These are phyloP conservation scores for Hemichromis elongatus DNA, from an alignment of 2,113 vertebrate species.

Conservation along the genomic window DNA sequence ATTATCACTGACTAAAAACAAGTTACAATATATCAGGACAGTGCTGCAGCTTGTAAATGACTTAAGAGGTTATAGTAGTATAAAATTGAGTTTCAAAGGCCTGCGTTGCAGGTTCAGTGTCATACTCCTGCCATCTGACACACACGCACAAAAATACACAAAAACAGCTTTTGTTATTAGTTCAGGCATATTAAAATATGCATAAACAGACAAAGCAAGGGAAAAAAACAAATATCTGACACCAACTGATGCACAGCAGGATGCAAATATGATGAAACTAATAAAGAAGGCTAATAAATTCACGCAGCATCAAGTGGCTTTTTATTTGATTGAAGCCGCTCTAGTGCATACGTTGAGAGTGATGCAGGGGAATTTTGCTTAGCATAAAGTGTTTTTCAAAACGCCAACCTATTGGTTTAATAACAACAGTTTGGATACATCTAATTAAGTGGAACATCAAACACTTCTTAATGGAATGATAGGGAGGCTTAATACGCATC, in stretches of 20 bases:
- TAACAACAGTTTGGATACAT: background rate
- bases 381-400: background rate
- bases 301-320: background rate
- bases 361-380: background rate
- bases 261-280: background rate
- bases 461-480: background rate
- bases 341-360: background rate
- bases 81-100: background rate
- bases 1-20: background rate
- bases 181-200: background rate
- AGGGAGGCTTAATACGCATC: background rate
- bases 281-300: rapidly evolving
- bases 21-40: background rate
- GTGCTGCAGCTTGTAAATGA: background rate
- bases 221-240: background rate
- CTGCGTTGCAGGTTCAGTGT: background rate
- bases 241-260: rapidly evolving
- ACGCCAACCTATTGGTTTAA: background rate
- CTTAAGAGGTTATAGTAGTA: background rate
- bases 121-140: rapidly evolving
- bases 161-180: rapidly evolving
- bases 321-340: background rate
- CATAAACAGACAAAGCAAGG: background rate
- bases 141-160: background rate
- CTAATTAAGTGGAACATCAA: background rate